These are phyloP conservation scores for Eristalinus aeneus DNA, from an alignment of 2,888 invertebrate species.

Conservation along the genomic window DNA sequence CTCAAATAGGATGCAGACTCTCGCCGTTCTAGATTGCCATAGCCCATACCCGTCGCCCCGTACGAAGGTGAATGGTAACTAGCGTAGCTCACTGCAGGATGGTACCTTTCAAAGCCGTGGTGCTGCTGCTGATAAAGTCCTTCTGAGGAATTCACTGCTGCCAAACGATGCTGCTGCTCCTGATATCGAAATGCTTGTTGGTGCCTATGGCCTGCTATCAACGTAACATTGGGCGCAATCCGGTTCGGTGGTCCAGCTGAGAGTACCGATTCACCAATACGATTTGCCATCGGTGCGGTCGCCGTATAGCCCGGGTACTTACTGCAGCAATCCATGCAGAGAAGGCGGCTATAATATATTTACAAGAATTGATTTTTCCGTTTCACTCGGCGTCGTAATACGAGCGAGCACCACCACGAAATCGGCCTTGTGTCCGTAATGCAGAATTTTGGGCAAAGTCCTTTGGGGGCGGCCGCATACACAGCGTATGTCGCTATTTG, in stretches of 20 bases:
- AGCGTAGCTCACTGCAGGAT: conserved; percentile 41
- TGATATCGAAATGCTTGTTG: conserved; percentile 55
- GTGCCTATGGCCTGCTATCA: conserved; percentile 51
- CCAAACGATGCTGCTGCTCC: conserved; percentile 59
- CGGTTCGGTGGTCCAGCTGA: conserved; percentile 62
- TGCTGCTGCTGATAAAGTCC: conserved; percentile 59
- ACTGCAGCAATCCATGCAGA: conserved; percentile 67
- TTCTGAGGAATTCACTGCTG: conserved; percentile 57
- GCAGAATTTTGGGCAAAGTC: conserved; percentile 51
- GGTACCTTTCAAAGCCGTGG: conserved; percentile 57
- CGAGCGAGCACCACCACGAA: conserved; percentile 11
- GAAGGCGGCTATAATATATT: conserved; percentile 53
- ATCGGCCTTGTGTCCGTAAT: conserved; percentile 57
- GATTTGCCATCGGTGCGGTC: conserved; percentile 50
- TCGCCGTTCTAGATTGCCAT: conserved; percentile 53
- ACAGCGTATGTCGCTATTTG: conserved; percentile 6
- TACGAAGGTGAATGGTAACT: conserved; percentile 38
- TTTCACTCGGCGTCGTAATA: conserved; percentile 14
- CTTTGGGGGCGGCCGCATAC: conserved; percentile 40
- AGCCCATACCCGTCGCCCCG: conserved; percentile 35
- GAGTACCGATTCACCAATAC: conserved; percentile 53
- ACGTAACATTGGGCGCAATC: conserved; percentile 57
- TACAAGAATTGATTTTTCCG: conserved; percentile 58
- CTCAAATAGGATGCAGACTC: conserved; percentile 45
- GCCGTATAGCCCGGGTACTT: conserved; percentile 53